Percentiles rank a stretch among this genome's conserved stretches.
These are phyloP conservation scores for Nephila pilipes DNA, from an alignment of 1,140 invertebrate genomes.

Conservation along the genomic window DNA sequence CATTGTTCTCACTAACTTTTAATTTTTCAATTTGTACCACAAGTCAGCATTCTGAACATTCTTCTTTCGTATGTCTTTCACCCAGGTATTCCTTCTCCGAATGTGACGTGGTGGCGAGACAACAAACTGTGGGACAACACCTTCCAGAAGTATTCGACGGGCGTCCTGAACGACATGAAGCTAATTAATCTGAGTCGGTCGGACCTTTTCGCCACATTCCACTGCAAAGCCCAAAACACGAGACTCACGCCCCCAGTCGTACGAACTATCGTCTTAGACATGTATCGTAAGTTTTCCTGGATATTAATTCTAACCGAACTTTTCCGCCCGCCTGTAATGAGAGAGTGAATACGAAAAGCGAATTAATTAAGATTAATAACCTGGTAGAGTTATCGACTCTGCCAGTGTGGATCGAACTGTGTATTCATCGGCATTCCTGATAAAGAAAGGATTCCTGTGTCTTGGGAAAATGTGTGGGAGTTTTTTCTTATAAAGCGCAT, in stretches of 20 bases:
- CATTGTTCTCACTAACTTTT: too few relatives aligned
- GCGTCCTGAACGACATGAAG: constrained; percentile 84
- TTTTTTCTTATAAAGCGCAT: too few relatives aligned
- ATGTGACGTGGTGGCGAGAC: constrained; percentile 79
- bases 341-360: not conserved
- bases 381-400: not conserved
- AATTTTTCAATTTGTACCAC: too few relatives aligned
- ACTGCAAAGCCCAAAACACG: constrained; percentile 91
- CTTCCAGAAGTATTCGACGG: constrained; percentile 51
- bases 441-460: not conserved
- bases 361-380: constrained; percentile 16
- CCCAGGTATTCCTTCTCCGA: constrained; percentile 78
- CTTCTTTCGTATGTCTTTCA: not conserved
- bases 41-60: too few relatives aligned
- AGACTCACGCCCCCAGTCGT: constrained; percentile 88
- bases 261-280: constrained; percentile 88
- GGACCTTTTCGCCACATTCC: constrained; percentile 90
- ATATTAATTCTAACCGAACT: not conserved
- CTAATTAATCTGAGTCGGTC: constrained; percentile 87
- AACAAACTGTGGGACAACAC: constrained; percentile 77
- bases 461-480: not conserved
- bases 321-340: not conserved
- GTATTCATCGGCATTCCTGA: not conserved
- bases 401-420: not conserved
- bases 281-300: constrained; percentile 87